phyloP scores from a whole-genome alignment of 30 jellyfish, hydroid and myxozoan genomes.

The Turritopsis rubra region DNA sequence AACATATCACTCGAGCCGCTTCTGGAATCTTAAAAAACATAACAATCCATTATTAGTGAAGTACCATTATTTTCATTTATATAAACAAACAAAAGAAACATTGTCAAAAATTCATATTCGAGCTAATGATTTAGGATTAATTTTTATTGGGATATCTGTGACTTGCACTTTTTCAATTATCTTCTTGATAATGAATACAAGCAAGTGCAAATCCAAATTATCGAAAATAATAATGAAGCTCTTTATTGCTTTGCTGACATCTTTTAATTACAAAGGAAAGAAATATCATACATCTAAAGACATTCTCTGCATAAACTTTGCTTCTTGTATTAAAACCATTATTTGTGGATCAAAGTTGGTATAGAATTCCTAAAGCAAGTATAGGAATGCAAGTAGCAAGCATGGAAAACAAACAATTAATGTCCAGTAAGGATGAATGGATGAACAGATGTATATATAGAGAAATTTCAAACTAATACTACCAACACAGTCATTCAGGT shows the following conservation, averaged over 20 bases:
- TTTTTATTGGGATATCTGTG: background rate
- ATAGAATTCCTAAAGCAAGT: conserved; percentile 35
- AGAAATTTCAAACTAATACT: too few species aligned
- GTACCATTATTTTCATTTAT: too few species aligned
- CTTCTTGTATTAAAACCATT: conserved; percentile 59
- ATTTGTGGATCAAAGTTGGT: conserved; percentile 76
- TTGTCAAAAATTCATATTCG: background rate
- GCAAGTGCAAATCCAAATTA: background rate
- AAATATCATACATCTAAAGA: conserved; percentile 41
- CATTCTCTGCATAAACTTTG: conserved; percentile 66
- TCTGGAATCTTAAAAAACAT: conserved; percentile 47
- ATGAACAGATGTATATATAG: too few species aligned
- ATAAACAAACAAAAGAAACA: background rate
- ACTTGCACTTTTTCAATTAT: background rate
- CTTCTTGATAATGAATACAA: too few species aligned
- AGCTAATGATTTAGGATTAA: too few species aligned
- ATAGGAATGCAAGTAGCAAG: background rate
- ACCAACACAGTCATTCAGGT: too few species aligned
- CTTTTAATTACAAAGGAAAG: too few species aligned
- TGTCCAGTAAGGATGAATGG: background rate
- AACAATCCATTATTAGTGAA: too few species aligned
- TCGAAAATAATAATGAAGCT: background rate
- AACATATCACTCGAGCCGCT: conserved; percentile 50
- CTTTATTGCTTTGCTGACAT: background rate
- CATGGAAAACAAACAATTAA: background rate